Evolutionary conservation across 2,113 vertebrate species (phyloP).

Genomic region (Neolamprologus falcicula): DNA sequence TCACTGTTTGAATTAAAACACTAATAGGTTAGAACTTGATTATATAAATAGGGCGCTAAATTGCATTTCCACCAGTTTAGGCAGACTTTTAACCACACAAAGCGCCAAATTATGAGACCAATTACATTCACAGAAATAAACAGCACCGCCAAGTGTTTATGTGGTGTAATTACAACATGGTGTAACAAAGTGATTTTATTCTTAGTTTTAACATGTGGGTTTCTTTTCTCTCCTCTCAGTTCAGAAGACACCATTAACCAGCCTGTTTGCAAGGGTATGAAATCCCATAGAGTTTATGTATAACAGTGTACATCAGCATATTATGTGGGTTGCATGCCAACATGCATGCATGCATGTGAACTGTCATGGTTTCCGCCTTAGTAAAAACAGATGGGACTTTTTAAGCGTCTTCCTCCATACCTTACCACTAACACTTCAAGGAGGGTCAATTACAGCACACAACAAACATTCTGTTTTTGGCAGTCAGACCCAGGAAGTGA

Average conservation of each 20-base stretch:
- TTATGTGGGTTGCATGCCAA: not conserved
- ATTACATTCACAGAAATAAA: not conserved
- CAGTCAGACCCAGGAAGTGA: constrained; percentile 56
- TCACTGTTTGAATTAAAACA: not conserved
- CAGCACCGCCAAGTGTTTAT: constrained; percentile 30
- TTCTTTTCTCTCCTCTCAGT: not conserved
- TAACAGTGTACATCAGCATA: not conserved
- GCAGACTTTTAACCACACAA: not conserved
- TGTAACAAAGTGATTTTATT: not conserved
- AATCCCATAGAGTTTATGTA: not conserved
- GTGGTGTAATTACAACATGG: not conserved
- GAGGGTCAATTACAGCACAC: constrained; percentile 71
- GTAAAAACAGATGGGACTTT: constrained; percentile 67
- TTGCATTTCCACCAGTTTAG: not conserved
- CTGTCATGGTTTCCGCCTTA: constrained; percentile 28
- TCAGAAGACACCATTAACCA: constrained; percentile 3
- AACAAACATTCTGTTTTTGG: constrained; percentile 75
- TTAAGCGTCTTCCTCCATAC: constrained; percentile 50
- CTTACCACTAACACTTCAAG: constrained; percentile 68
- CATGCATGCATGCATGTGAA: not conserved
- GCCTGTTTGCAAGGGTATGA: not conserved
- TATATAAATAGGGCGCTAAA: not conserved
- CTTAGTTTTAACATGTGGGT: not conserved
- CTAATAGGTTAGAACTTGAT: not conserved
- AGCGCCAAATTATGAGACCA: not conserved